These are phyloP conservation scores for Rhopalosiphum nymphaeae DNA, from an alignment of 2,888 invertebrate genomes.

Conservation along the genomic window DNA sequence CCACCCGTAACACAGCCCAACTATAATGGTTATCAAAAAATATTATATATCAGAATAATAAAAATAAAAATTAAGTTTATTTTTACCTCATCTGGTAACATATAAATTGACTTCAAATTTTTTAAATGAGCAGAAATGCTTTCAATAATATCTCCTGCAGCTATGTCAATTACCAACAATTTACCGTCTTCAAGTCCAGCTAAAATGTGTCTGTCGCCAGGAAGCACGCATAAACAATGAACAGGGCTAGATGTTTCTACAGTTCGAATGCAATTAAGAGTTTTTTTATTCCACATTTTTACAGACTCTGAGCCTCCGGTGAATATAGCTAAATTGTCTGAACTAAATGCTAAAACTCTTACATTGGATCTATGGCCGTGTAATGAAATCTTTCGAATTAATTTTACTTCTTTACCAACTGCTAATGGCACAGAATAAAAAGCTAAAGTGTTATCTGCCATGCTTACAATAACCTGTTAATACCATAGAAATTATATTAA, in stretches of 20 bases:
- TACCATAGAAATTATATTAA: not conserved
- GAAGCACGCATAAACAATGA: conserved; percentile 83
- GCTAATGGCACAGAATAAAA: conserved; percentile 75
- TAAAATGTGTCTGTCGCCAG: conserved; percentile 90
- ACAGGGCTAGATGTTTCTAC: conserved; percentile 78
- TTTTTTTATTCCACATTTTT: conserved; percentile 90
- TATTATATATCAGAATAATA: not conserved
- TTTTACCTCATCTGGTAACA: conserved; percentile 83
- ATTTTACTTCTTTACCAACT: conserved; percentile 74
- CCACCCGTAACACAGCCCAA: conserved; percentile 88
- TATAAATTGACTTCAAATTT: conserved; percentile 84
- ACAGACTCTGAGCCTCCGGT: conserved; percentile 89
- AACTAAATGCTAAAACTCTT: conserved; percentile 87
- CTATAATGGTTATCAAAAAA: conserved; percentile 70
- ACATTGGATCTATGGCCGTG: conserved; percentile 94
- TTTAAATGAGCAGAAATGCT: conserved; percentile 84
- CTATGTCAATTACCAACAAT: conserved; percentile 86
- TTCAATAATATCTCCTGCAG: conserved; percentile 85
- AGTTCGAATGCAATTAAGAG: conserved; percentile 79
- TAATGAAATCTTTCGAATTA: conserved; percentile 77
- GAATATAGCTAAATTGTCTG: conserved; percentile 88
- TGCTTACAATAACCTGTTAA: conserved; percentile 74
- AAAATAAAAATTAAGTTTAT: not conserved
- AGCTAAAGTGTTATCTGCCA: conserved; percentile 83
- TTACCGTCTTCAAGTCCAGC: conserved; percentile 88